Percentiles rank a stretch among this genome's conserved stretches.
phyloP scores from a whole-genome alignment of 23 tunicate genomes.

The Halocynthia roretzi region DNA sequence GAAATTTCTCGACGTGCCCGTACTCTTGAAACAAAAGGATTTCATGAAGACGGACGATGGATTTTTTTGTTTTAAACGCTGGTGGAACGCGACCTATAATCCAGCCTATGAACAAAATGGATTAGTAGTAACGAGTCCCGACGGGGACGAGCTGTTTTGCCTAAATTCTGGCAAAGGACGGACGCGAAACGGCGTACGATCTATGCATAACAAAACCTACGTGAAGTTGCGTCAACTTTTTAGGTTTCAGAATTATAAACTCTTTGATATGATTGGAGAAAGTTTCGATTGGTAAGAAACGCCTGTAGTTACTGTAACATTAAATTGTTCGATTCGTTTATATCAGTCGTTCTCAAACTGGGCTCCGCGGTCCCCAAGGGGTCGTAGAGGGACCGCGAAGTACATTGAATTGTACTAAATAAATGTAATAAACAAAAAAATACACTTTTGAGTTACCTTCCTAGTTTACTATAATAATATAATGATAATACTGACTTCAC shows the following conservation, averaged over 20 bases:
- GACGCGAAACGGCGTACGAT: constrained; percentile 13
- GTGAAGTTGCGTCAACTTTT: constrained; percentile 1
- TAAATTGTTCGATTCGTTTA: too few species aligned
- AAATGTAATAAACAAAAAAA: too few species aligned
- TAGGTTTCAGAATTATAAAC: background rate
- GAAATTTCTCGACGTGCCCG: constrained; percentile 3
- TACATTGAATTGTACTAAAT: too few species aligned
- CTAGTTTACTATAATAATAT: too few species aligned
- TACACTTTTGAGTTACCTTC: too few species aligned
- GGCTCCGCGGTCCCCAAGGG: too few species aligned
- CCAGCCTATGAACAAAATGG: background rate
- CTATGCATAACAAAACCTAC: constrained; percentile 3
- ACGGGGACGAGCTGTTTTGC: constrained; percentile 3
- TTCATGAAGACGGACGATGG: constrained; percentile 9
- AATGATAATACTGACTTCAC: too few species aligned
- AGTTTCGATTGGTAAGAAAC: background rate
- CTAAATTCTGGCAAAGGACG: constrained; percentile 4
- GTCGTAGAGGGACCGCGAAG: too few species aligned
- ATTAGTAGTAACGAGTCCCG: background rate
- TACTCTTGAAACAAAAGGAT: constrained; percentile 1
- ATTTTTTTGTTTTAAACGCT: constrained; percentile 17
- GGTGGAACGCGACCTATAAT: constrained; percentile 8
- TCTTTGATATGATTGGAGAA: constrained; percentile 1
- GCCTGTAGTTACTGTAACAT: too few species aligned
- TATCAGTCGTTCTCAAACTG: too few species aligned